Evolutionary conservation across 2,113 vertebrate genomes (phyloP).

Genomic region (Carassius auratus): DNA sequence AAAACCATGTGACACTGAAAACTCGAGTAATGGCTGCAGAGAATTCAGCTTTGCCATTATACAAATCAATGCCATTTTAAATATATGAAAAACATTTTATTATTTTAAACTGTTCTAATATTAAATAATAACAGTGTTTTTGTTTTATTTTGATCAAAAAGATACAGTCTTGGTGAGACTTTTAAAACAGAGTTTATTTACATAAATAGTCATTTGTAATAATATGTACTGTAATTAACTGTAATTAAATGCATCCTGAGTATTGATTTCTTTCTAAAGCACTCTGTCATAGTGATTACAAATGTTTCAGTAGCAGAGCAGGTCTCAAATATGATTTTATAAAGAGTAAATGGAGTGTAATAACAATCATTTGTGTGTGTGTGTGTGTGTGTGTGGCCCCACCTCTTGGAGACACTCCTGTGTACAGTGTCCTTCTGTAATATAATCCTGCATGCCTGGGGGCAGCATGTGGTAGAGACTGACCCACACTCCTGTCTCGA

Average conservation of each 20-base stretch:
- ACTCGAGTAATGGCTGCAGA: neutral
- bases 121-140: neutral
- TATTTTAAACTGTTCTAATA: neutral
- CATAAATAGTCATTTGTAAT: neutral
- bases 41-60: neutral
- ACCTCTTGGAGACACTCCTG: constrained; percentile 87
- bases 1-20: neutral
- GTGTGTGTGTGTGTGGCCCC: constrained; percentile 21
- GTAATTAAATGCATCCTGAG: neutral
- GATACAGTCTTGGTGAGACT: neutral
- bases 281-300: neutral
- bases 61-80: neutral
- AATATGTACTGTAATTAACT: neutral
- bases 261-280: neutral
- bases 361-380: neutral
- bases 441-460: constrained; percentile 83
- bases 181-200: neutral
- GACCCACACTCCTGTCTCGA: constrained; percentile 89
- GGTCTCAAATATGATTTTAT: neutral
- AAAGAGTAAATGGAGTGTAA: neutral
- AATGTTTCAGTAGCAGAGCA: neutral
- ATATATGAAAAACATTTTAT: neutral
- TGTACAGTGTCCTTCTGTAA: constrained; percentile 86
- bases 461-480: constrained; percentile 90
- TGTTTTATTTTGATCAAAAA: neutral